phyloP scores from a whole-genome alignment of 2,113 vertebrate species.

The Trochalopteron elliotii region DNA sequence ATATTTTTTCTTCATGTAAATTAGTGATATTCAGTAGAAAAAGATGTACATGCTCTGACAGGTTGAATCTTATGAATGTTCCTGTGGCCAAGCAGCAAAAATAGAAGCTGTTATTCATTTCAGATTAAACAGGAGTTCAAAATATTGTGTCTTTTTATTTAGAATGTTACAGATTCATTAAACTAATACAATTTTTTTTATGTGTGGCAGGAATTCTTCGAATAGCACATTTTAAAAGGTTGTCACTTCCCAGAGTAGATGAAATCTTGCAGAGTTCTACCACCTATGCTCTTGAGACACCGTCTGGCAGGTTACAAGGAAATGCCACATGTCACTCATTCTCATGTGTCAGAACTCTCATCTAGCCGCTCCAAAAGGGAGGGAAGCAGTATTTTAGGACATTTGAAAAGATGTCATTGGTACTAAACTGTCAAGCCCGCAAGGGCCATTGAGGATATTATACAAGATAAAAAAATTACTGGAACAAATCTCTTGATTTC shows the following conservation, averaged over 20 bases:
- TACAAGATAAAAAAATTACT: neutral
- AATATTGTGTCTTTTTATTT: neutral
- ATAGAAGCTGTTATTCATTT: neutral
- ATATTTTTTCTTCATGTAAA: neutral
- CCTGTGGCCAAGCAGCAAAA: neutral
- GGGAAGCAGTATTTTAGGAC: neutral
- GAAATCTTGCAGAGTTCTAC: neutral
- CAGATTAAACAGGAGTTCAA: neutral
- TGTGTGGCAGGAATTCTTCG: neutral
- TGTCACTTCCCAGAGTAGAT: neutral
- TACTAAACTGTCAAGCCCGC: neutral
- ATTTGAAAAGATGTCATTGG: neutral
- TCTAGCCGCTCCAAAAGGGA: fast-evolving
- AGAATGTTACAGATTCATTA: neutral
- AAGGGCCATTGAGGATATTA: neutral
- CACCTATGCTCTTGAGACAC: neutral
- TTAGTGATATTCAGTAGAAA: neutral
- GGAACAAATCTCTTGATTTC: neutral
- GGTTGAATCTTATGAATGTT: neutral
- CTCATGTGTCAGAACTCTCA: neutral
- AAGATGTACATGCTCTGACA: neutral
- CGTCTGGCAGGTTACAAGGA: neutral
- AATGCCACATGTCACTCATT: neutral
- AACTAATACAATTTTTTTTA: neutral
- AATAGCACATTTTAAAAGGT: neutral